Conservation (phyloP, 2,888 invertebrate species). For the Eudemis profundana region DNA sequence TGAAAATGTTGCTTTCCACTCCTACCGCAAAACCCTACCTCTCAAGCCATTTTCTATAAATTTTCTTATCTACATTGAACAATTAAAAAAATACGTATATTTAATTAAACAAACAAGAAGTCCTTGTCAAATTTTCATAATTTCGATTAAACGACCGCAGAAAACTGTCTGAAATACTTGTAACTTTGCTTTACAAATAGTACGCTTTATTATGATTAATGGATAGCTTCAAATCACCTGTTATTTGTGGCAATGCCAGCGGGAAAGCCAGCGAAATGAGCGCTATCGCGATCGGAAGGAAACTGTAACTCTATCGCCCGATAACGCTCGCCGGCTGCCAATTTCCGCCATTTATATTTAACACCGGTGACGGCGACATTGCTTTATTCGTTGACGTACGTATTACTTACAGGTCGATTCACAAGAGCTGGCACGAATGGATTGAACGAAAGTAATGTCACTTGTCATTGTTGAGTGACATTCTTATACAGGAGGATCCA, state of each 20-base stretch:
- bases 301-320: slow-evolving; percentile 12
- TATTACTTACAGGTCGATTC: too few relatives aligned
- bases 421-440: too few relatives aligned
- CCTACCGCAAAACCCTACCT: too few relatives aligned
- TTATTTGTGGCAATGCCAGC: not conserved
- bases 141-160: not conserved
- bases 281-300: slow-evolving; percentile 15
- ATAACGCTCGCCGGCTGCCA: not conserved
- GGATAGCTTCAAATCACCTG: not conserved
- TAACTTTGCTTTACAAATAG: not conserved
- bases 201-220: not conserved
- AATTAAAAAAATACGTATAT: too few relatives aligned
- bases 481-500: too few relatives aligned
- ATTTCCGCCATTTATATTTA: slow-evolving; percentile 9
- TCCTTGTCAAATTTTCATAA: too few relatives aligned
- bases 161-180: not conserved
- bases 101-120: too few relatives aligned
- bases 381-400: slow-evolving; percentile 1
- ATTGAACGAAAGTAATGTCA: too few relatives aligned
- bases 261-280: not conserved
- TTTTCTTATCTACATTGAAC: too few relatives aligned
- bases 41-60: too few relatives aligned
- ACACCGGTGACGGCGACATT: not conserved
- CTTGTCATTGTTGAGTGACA: too few relatives aligned
- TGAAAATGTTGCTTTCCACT: too few relatives aligned